phyloP scores from a whole-genome alignment of 1,140 invertebrate genomes.

The Maconellicoccus hirsutus region DNA sequence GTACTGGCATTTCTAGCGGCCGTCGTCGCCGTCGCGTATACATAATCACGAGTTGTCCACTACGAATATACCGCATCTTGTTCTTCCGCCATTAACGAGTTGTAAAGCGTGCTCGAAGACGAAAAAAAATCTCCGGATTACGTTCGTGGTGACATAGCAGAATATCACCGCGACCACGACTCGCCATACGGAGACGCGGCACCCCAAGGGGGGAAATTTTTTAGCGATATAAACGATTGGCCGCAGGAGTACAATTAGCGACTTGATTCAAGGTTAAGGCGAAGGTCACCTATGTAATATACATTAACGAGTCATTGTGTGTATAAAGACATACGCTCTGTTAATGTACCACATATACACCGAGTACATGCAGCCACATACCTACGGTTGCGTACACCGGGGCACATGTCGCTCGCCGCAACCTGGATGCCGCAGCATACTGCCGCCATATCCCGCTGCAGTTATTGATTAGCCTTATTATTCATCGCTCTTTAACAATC shows the following conservation, averaged over 20 bases:
- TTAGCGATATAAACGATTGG: background rate
- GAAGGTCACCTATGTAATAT: slow-evolving; percentile 13
- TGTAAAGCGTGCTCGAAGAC: too few relatives aligned
- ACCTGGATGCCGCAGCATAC: background rate
- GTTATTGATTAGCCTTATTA: slow-evolving; percentile 9
- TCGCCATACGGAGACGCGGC: too few relatives aligned
- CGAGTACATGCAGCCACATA: background rate
- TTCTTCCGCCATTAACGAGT: too few relatives aligned
- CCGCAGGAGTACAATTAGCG: slow-evolving; percentile 17
- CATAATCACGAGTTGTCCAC: too few relatives aligned
- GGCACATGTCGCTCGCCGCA: background rate
- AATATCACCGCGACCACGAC: too few relatives aligned
- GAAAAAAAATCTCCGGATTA: too few relatives aligned
- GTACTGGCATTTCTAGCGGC: too few relatives aligned
- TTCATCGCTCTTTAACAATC: slow-evolving; percentile 7
- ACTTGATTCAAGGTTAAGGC: slow-evolving; percentile 17
- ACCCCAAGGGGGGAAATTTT: too few relatives aligned
- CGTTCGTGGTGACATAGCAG: too few relatives aligned
- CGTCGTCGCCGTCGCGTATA: too few relatives aligned
- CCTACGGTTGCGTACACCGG: background rate
- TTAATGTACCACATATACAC: background rate
- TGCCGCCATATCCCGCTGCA: slow-evolving; percentile 6
- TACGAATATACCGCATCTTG: too few relatives aligned
- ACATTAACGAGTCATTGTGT: slow-evolving; percentile 12
- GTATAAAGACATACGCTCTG: background rate